Conservation (phyloP, 2,888 invertebrate species). For the Tortricodes alternella region DNA sequence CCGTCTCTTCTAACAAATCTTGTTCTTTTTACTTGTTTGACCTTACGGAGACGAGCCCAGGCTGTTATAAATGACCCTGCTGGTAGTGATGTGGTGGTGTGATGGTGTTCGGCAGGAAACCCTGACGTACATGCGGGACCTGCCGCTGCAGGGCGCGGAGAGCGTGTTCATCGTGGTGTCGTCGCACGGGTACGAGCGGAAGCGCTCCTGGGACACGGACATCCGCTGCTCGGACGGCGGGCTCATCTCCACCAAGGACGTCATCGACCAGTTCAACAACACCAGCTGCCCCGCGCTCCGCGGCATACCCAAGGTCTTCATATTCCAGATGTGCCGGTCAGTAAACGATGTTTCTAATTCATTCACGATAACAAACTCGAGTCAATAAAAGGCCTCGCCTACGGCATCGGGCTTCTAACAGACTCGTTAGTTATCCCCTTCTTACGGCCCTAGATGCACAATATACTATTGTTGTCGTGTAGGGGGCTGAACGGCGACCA, state of each 20-base stretch:
- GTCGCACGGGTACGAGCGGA: slow-evolving; percentile 84
- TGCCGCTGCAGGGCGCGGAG: slow-evolving; percentile 73
- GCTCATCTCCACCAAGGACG: slow-evolving; percentile 71
- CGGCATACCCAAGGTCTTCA: slow-evolving; percentile 87
- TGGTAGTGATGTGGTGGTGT: neutral
- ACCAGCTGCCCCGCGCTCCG: slow-evolving; percentile 74
- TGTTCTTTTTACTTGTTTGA: too few species aligned
- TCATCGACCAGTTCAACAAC: slow-evolving; percentile 84
- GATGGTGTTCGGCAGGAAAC: slow-evolving; percentile 49
- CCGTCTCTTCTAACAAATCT: too few species aligned
- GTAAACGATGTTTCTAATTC: too few species aligned
- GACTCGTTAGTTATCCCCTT: too few species aligned
- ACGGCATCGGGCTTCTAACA: too few species aligned
- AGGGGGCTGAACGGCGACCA: neutral
- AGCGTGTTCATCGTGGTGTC: slow-evolving; percentile 85
- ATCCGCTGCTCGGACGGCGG: slow-evolving; percentile 83
- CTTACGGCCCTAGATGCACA: too few species aligned
- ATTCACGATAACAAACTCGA: too few species aligned
- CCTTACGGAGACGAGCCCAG: too few species aligned
- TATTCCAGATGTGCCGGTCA: slow-evolving; percentile 88
- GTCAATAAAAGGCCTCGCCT: too few species aligned
- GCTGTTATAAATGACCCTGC: too few species aligned
- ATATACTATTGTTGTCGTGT: too few species aligned
- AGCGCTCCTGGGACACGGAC: slow-evolving; percentile 73
- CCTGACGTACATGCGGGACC: slow-evolving; percentile 64